Evolutionary conservation across 2,113 vertebrate species (phyloP).

Genomic region (Oriolus oriolus): DNA sequence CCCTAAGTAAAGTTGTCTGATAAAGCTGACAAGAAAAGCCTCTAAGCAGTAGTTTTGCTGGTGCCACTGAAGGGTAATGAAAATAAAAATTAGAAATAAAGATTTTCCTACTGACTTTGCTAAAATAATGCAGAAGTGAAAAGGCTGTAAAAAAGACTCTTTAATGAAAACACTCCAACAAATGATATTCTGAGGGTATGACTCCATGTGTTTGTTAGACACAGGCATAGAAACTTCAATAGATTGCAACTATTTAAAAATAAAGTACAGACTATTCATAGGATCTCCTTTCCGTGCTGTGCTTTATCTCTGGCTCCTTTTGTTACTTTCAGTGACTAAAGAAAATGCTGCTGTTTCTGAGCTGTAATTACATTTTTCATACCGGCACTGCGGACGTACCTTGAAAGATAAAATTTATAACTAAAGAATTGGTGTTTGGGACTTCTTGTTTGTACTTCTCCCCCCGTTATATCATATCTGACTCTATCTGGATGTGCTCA

Average conservation of each 20-base stretch:
- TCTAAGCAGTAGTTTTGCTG: not conserved
- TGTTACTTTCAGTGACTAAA: not conserved
- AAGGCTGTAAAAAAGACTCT: not conserved
- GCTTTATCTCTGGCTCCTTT: not conserved
- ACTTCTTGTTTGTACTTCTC: not conserved
- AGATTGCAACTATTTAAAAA: not conserved
- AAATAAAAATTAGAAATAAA: conserved; percentile 9
- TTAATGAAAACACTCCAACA: not conserved
- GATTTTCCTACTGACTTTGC: not conserved
- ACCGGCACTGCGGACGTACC: not conserved
- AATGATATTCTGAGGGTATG: not conserved
- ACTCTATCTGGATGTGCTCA: not conserved
- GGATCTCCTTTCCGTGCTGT: not conserved
- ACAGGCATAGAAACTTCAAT: not conserved
- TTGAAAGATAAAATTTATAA: not conserved
- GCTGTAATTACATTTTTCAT: not conserved
- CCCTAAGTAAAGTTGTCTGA: not conserved
- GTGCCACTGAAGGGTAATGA: not conserved
- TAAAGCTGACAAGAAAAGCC: not conserved
- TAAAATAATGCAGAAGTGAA: not conserved
- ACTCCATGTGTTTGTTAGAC: not conserved
- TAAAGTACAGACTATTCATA: not conserved
- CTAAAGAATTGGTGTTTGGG: not conserved
- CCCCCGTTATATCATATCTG: not conserved
- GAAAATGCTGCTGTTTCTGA: not conserved